These are phyloP conservation scores for Speoplatyrhinus poulsoni DNA, from an alignment of 2,113 vertebrate genomes.

Conservation along the genomic window DNA sequence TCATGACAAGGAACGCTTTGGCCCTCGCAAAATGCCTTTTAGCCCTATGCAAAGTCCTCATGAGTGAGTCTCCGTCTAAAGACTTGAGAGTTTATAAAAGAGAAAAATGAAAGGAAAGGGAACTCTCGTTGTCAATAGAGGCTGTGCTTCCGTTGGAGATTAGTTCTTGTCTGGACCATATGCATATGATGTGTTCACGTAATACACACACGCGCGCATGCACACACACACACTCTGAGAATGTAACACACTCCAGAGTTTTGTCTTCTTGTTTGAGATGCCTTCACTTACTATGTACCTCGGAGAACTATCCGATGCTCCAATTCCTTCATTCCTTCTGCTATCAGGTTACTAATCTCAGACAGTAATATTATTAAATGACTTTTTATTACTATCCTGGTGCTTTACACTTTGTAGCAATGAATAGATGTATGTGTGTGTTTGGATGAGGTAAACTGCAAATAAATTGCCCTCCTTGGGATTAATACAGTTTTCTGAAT, in stretches of 20 bases:
- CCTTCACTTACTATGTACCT: too few species aligned
- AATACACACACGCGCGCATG: constrained; percentile 1
- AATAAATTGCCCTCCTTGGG: too few species aligned
- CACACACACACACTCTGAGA: constrained; percentile 1
- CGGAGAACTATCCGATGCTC: too few species aligned
- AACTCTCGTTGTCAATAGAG: constrained; percentile 23
- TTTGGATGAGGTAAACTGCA: too few species aligned
- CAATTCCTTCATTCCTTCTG: too few species aligned
- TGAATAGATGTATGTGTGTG: too few species aligned
- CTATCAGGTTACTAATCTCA: too few species aligned
- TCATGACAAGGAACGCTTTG: constrained; percentile 45
- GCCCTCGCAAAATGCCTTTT: constrained; percentile 54
- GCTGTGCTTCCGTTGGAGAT: constrained; percentile 35
- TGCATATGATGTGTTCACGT: constrained; percentile 49
- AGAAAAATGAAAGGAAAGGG: constrained; percentile 29
- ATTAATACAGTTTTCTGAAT: background rate
- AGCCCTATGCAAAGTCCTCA: constrained; percentile 28
- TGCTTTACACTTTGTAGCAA: too few species aligned
- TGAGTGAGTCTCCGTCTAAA: constrained; percentile 29
- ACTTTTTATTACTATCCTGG: too few species aligned
- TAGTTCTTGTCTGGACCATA: constrained; percentile 58
- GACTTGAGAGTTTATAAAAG: constrained; percentile 2
- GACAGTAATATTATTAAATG: too few species aligned
- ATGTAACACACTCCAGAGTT: background rate
- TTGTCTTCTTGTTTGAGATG: too few species aligned